Base-by-base conservation (phyloP, 2,113 vertebrate genomes). In the Python bivittatus region DNA sequence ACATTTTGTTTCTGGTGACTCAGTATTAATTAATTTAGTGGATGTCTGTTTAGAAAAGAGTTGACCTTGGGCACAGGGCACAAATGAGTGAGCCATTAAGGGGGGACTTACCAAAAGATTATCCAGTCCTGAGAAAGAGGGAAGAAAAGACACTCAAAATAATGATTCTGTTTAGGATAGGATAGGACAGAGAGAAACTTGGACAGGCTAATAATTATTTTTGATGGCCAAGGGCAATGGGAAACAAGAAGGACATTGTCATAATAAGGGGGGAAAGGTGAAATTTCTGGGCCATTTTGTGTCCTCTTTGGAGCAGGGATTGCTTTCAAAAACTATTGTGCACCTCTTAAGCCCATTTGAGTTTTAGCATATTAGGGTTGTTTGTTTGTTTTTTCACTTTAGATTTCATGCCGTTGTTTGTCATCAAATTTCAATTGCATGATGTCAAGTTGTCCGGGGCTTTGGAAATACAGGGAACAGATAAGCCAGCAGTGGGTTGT, bases 11-110 rank as follows among this genome's bases (percentile, higher is more conserved):
- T 91, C 86, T 25, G 1, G 90, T 88, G 93, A 56, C 53, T 95
- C 92, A 94, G 52, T 57, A 88, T n/a, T 56, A 86, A 90, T 93
- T 86, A 94, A 93, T 92, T 60, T 48, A 93, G 92, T 22, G 64
- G 91, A 92, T 17, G 86, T 11, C 72, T 23, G 87, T 23, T 68
- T 12, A 79, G 89, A 60, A 42, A 95, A 92, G 91, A 10, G 93
- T 90, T 84, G 33, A 48, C 13, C 92, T 88, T 88, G 44, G 86
- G 12, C 44, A 27, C 44, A 85, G 11, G 25, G 27, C 84, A 48
- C 15, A 25, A 38, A 20, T 23, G 86, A 25, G 9, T 33, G 33
- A 1, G 0, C 1, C 6, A 72, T 33, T 38, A 72, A 38, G 15
- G 15, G 15, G 33, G n/a, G 68, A n/a, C 68, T 38, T 79, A 6